These are phyloP conservation scores for Stichopus horrens DNA, from an alignment of 53 echinoderm and acorn worm genomes.

Conservation along the genomic window DNA sequence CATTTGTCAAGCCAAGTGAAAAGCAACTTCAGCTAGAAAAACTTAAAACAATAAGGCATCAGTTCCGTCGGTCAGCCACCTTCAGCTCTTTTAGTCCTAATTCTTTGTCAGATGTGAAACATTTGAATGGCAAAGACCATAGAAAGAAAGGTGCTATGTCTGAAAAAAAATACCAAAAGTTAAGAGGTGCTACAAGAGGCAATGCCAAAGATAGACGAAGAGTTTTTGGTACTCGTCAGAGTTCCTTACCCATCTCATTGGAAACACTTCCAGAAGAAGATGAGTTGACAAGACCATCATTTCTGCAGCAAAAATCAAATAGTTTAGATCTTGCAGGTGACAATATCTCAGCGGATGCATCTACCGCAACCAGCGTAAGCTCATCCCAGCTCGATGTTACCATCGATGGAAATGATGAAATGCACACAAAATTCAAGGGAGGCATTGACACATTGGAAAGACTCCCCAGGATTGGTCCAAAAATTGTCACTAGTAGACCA, in stretches of 20 bases:
- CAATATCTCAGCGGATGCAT: not conserved
- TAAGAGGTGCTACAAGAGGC: constrained; percentile 40
- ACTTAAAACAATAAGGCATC: constrained; percentile 69
- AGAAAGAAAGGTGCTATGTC: constrained; percentile 60
- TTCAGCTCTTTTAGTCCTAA: constrained; percentile 55
- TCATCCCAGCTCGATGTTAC: not conserved
- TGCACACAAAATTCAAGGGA: not conserved
- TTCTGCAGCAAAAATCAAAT: constrained; percentile 42
- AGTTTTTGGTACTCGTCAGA: constrained; percentile 77
- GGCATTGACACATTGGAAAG: not conserved
- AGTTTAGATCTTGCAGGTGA: constrained; percentile 16
- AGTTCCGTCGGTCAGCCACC: constrained; percentile 65
- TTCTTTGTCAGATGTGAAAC: constrained; percentile 24
- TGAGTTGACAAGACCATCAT: constrained; percentile 55
- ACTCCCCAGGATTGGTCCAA: not conserved
- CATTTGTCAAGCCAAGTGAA: constrained; percentile 46
- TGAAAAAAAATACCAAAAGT: constrained; percentile 48
- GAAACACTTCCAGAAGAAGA: constrained; percentile 95
- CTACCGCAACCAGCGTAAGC: constrained; percentile 16
- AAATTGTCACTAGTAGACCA: constrained; percentile 23
- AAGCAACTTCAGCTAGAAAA: constrained; percentile 69
- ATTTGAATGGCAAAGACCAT: constrained; percentile 42
- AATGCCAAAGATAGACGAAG: constrained; percentile 78
- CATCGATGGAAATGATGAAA: not conserved
- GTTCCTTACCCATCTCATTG: constrained; percentile 91